Base-by-base conservation (phyloP, 2,797 vertebrate genomes). In the Xiphophorus birchmanni region DNA sequence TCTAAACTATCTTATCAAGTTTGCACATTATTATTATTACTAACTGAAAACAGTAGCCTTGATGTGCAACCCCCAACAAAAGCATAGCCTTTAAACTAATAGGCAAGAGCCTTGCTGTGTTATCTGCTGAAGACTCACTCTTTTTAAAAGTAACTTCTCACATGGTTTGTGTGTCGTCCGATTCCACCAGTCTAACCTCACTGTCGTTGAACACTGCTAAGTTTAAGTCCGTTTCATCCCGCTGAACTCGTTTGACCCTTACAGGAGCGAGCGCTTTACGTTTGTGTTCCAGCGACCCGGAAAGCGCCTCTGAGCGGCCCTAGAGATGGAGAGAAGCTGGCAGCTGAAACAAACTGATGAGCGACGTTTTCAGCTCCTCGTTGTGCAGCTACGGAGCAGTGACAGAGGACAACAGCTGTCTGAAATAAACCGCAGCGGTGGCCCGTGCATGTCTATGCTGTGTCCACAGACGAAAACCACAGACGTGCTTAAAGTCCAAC, bases 371-470 rank as follows among this genome's bases (percentile, higher is more conserved):
- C 45, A 74, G 26, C 40, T 47, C 18, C 52, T 75, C 10, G 18
- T 65, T 18, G 32, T 73, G 56, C 69, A 37, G 40, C 44, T 42
- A 26, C 32, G 18, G 15, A n/a, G 35, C 32, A 32, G 75, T n/a
- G 67, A 76, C 42, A 45, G 37, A 45, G 37, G 42, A 50, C n/a
- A 76, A 52, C 48, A 52, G 26, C 6, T 26, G 73, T 35, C 58
- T 52, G 48, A 26, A 45, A 67, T 17, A 11, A 32, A 73, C 72
- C 54, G 29, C 60, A 47, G 77, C 65, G 8, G 81, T 13, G 40
- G 40, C 17, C 83, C 52, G 35, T 82, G 85, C 81, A 82, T 76
- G 80, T 86, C 79, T 82, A 44, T 52, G 44, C 67, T 86, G 73
- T 71, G 80, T 54, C 77, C 60, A 72, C 78, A 80, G 71, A 75